Evolutionary conservation across 2,113 vertebrate genomes (phyloP).

Genomic region (Thamnophis sirtalis): DNA sequence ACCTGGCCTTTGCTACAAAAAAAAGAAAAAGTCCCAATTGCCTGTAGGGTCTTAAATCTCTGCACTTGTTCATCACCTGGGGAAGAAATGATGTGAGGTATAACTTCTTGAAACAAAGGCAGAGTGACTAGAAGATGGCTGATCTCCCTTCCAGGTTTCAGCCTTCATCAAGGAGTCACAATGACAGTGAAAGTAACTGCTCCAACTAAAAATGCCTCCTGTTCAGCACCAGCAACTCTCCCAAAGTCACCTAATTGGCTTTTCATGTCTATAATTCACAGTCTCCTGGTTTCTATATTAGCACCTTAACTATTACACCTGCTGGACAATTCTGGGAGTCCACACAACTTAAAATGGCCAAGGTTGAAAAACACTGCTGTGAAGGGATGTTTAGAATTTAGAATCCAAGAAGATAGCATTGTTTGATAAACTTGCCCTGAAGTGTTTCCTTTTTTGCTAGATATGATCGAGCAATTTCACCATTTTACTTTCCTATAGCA

Average conservation of each 20-base stretch:
- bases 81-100: neutral
- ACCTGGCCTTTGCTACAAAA: neutral
- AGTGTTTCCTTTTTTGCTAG: neutral
- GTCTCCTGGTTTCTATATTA: neutral
- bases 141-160: neutral
- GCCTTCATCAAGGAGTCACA: neutral
- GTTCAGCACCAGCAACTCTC: neutral
- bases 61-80: neutral
- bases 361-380: neutral
- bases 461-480: neutral
- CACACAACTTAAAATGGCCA: neutral
- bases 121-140: neutral
- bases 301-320: neutral
- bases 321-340: neutral
- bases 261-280: neutral
- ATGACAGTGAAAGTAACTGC: neutral
- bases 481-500: neutral
- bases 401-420: neutral
- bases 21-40: too few relatives aligned
- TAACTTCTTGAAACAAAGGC: neutral
- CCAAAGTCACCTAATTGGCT: neutral
- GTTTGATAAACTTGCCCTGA: neutral
- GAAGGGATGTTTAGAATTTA: neutral
- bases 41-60: neutral
- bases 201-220: neutral